phyloP scores from a whole-genome alignment of 1,140 invertebrate species.

The Aphaenogaster ashmeadi region DNA sequence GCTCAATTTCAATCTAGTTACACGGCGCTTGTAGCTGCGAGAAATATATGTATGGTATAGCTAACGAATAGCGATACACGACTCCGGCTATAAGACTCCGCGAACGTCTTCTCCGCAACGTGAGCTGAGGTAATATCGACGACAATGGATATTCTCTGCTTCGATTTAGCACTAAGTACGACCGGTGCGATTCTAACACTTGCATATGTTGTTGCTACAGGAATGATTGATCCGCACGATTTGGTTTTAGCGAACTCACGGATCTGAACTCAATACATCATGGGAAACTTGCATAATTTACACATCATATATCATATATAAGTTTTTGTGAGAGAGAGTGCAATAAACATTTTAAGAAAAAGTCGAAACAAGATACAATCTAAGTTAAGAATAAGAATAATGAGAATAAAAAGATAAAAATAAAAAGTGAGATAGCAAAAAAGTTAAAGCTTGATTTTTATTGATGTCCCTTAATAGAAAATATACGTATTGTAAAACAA shows the following conservation, averaged over 20 bases:
- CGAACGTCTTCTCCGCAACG: background rate
- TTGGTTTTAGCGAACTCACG: background rate
- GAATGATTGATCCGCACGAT: background rate
- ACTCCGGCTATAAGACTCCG: background rate
- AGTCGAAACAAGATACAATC: background rate
- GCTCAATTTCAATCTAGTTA: constrained; percentile 49
- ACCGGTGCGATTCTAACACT: background rate
- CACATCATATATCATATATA: background rate
- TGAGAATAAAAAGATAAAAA: background rate
- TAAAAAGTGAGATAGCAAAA: background rate
- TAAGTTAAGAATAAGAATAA: background rate
- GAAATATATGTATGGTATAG: background rate
- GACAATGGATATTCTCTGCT: constrained; percentile 6
- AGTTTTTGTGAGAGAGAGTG: background rate
- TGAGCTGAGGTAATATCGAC: background rate
- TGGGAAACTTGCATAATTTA: background rate
- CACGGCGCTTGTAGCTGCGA: constrained; percentile 17
- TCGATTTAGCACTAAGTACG: background rate
- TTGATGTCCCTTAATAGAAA: background rate
- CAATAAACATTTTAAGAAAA: background rate
- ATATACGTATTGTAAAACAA: constrained; percentile 6
- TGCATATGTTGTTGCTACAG: background rate
- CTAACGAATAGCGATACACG: constrained; percentile 23
- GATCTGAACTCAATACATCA: background rate
- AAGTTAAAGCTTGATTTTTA: constrained; percentile 1